Evolutionary conservation across 2,888 invertebrate species (phyloP).

Genomic region (Phanerotoma sp.): DNA sequence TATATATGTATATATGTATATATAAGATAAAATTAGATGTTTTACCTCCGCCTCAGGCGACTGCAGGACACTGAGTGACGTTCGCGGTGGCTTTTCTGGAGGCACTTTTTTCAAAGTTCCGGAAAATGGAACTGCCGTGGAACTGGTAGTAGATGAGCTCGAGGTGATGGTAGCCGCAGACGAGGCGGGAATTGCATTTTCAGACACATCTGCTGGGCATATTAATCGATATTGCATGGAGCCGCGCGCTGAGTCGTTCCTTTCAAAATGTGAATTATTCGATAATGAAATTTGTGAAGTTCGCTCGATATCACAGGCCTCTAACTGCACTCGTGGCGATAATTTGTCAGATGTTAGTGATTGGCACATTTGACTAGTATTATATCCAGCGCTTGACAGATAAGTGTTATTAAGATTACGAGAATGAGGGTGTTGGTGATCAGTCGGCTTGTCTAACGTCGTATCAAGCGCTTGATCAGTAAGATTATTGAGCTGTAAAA

Average conservation of each 20-base stretch:
- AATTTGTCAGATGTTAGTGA: slow-evolving; percentile 43
- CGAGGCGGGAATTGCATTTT: slow-evolving; percentile 28
- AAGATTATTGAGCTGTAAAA: slow-evolving; percentile 37
- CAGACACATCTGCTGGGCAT: slow-evolving; percentile 36
- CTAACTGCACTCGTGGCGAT: slow-evolving; percentile 49
- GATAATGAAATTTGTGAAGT: slow-evolving; percentile 51
- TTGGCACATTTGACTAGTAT: slow-evolving; percentile 39
- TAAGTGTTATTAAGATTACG: slow-evolving; percentile 37
- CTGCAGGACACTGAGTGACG: slow-evolving; percentile 53
- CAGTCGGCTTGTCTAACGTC: slow-evolving; percentile 38
- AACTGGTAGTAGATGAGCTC: slow-evolving; percentile 22
- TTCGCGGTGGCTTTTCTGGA: slow-evolving; percentile 55
- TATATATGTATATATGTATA: not conserved
- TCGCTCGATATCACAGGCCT: slow-evolving; percentile 39
- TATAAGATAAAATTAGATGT: not conserved
- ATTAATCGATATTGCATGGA: slow-evolving; percentile 49
- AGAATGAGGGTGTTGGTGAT: slow-evolving; percentile 36
- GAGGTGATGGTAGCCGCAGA: slow-evolving; percentile 20
- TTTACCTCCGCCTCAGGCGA: slow-evolving; percentile 55
- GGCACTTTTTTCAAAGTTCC: slow-evolving; percentile 55
- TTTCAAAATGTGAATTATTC: slow-evolving; percentile 49
- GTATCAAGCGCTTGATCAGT: slow-evolving; percentile 40
- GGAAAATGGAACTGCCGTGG: slow-evolving; percentile 39
- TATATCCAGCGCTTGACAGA: no score
- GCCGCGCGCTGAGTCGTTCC: slow-evolving; percentile 44